phyloP scores from a whole-genome alignment of 64 coral and sea anemone genomes.

The Actinia tenebrosa region DNA sequence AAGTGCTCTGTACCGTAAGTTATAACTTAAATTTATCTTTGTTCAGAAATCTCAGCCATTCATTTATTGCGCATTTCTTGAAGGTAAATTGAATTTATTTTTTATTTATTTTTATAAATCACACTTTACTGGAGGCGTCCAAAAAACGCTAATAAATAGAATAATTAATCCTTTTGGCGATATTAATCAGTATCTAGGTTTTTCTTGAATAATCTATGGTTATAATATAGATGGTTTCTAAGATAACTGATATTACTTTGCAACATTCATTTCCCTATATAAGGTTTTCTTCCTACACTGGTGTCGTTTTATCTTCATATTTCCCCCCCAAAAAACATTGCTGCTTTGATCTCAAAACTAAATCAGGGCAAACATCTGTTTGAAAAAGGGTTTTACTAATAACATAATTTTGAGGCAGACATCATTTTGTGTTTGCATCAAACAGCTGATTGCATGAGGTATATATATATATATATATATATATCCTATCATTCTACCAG shows the following conservation, averaged over 20 bases:
- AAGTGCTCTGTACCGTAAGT: conserved; percentile 41
- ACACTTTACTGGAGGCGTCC: background rate
- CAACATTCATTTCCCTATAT: background rate
- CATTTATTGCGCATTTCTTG: background rate
- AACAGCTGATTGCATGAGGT: too few relatives aligned
- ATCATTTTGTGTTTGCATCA: too few relatives aligned
- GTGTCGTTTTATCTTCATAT: too few relatives aligned
- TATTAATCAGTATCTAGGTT: background rate
- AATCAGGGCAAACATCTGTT: too few relatives aligned
- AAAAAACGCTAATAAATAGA: background rate
- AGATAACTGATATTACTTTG: background rate
- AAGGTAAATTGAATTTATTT: background rate
- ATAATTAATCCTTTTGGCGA: background rate
- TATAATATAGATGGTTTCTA: background rate
- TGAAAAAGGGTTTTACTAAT: too few relatives aligned
- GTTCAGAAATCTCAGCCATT: background rate
- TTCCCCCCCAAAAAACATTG: too few relatives aligned
- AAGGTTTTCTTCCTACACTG: background rate
- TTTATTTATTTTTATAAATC: conserved; percentile 5
- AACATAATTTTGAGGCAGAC: too few relatives aligned
- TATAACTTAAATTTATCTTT: background rate
- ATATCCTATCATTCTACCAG: too few relatives aligned
- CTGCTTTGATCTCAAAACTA: too few relatives aligned
- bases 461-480: too few relatives aligned
- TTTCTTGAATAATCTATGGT: background rate